Evolutionary conservation across 2,797 vertebrate species (phyloP).

Genomic region (Philypnodon macrostomus): DNA sequence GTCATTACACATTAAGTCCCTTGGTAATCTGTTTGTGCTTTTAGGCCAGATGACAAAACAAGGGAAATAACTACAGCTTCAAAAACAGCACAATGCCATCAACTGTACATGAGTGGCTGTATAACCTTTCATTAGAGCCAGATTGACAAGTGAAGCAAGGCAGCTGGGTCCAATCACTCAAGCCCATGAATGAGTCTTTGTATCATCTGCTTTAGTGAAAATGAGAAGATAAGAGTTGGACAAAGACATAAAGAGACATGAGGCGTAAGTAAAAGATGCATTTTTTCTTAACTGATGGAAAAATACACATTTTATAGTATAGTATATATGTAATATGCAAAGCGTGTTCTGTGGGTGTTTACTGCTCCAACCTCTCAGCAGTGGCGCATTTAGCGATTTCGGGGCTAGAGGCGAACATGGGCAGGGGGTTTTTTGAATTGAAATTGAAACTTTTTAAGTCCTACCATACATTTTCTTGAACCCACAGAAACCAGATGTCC

Average conservation of each 20-base stretch:
- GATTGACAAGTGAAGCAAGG: constrained; percentile 62
- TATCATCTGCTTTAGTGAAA: constrained; percentile 49
- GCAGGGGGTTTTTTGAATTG: no score
- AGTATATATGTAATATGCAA: no score
- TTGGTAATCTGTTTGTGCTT: constrained; percentile 31
- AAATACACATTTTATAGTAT: no score
- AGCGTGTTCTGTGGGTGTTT: no score
- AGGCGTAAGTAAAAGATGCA: constrained; percentile 4
- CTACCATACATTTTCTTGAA: no score
- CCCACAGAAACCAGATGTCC: no score
- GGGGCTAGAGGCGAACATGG: no score
- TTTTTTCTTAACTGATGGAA: constrained; percentile 1
- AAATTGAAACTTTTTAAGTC: no score
- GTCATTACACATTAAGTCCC: constrained; percentile 20
- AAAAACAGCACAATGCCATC: constrained; percentile 50
- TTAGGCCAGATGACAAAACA: constrained; percentile 50
- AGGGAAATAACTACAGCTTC: constrained; percentile 17
- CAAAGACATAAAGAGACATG: constrained; percentile 6
- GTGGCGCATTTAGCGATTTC: no score
- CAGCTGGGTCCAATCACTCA: constrained; percentile 56
- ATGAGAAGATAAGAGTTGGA: constrained; percentile 3
- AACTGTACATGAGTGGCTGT: constrained; percentile 50
- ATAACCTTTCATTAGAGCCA: constrained; percentile 62
- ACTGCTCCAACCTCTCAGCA: no score
- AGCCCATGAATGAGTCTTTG: constrained; percentile 67